phyloP scores from a whole-genome alignment of 2,113 vertebrate genomes.

The Anoura caudifer region DNA sequence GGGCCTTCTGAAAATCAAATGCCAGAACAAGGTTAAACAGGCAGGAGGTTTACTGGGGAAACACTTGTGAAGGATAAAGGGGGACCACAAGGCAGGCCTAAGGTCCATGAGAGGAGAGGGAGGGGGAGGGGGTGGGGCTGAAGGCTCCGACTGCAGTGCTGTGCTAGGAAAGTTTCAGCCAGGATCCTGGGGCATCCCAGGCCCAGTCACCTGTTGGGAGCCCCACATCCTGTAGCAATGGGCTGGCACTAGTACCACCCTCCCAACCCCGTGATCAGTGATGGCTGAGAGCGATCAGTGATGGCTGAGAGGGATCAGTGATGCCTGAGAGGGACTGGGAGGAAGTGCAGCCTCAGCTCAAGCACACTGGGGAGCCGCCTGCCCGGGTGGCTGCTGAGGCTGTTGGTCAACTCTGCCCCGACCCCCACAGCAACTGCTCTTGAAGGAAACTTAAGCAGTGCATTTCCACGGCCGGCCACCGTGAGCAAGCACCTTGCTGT shows the following conservation, averaged over 20 bases:
- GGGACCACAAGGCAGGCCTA: not conserved
- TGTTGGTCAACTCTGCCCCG: not conserved
- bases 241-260: not conserved
- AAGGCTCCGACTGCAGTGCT: not conserved
- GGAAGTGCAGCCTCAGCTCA: not conserved
- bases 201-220: not conserved
- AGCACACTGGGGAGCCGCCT: fast-evolving
- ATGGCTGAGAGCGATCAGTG: not conserved
- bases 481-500: too few species aligned
- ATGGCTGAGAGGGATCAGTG: not conserved
- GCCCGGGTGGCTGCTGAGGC: not conserved
- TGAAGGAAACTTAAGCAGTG: not conserved
- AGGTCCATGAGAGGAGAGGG: not conserved
- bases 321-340: not conserved
- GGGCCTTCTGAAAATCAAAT: not conserved
- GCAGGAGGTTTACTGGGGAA: not conserved
- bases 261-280: not conserved
- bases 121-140: not conserved
- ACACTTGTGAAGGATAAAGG: not conserved
- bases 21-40: not conserved
- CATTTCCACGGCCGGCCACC: not conserved
- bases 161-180: not conserved
- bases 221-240: too few species aligned
- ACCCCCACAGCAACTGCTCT: not conserved
- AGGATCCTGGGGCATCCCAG: not conserved